Percentiles rank a stretch among this genome's conserved stretches.
These are phyloP conservation scores for Motacilla tschutschensis DNA, from an alignment of 2,113 vertebrate species.

Conservation along the genomic window DNA sequence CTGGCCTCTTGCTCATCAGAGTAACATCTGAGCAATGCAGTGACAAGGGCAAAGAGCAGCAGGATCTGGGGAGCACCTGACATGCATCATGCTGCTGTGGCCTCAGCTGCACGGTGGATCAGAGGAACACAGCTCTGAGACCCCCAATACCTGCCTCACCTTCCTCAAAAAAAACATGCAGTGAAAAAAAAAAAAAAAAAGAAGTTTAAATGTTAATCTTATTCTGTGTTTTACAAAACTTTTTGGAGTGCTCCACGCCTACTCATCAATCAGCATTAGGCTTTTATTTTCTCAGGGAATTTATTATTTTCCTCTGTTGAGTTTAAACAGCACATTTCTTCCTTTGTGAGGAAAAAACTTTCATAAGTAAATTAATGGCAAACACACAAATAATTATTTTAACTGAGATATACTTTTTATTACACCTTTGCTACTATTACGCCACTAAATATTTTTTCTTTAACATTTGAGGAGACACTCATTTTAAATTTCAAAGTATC, in stretches of 20 bases:
- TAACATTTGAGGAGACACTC: neutral
- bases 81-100: neutral
- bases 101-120: rapidly evolving
- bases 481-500: neutral
- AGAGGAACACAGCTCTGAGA: neutral
- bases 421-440: neutral
- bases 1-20: neutral
- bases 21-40: neutral
- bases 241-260: neutral
- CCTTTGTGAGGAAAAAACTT: neutral
- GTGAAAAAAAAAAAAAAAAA: neutral
- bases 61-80: neutral
- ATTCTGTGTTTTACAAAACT: neutral
- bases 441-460: neutral
- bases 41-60: neutral
- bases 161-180: neutral
- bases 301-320: neutral
- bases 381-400: neutral
- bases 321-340: neutral
- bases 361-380: neutral
- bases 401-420: neutral
- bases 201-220: neutral
- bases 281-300: neutral
- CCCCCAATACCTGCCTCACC: neutral
- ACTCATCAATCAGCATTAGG: neutral